Evolutionary conservation across 2,888 invertebrate species (phyloP).

Genomic region (Apeira syringaria): DNA sequence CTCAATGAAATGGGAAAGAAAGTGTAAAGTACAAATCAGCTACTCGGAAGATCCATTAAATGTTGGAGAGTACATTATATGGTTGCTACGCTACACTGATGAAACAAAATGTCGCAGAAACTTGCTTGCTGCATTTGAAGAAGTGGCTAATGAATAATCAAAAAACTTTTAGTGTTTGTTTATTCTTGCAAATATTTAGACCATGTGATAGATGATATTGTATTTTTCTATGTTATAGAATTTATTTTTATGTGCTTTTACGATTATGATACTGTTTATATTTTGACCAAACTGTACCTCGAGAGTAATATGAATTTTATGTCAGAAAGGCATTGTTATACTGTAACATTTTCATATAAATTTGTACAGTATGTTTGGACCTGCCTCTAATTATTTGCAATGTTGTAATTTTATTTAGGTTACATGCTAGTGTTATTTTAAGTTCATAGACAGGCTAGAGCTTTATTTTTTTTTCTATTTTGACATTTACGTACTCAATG

Average conservation of each 20-base stretch:
- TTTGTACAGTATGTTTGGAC: background rate
- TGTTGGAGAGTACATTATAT: slow-evolving; percentile 83
- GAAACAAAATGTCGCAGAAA: slow-evolving; percentile 84
- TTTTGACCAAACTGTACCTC: slow-evolving; percentile 47
- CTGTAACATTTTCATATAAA: slow-evolving; percentile 6
- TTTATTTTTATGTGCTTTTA: slow-evolving; percentile 37
- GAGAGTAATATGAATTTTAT: slow-evolving; percentile 45
- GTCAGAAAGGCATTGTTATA: slow-evolving; percentile 7
- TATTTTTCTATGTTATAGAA: slow-evolving; percentile 41
- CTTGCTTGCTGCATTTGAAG: slow-evolving; percentile 78
- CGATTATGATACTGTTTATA: slow-evolving; percentile 42
- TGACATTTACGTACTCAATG: background rate
- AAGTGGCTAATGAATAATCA: slow-evolving; percentile 55
- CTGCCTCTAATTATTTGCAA: background rate
- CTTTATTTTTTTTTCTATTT: background rate
- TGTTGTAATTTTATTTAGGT: slow-evolving; percentile 2
- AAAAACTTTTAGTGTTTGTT: slow-evolving; percentile 28
- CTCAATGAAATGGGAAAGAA: slow-evolving; percentile 83
- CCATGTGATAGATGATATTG: slow-evolving; percentile 50
- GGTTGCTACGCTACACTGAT: slow-evolving; percentile 84
- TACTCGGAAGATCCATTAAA: slow-evolving; percentile 81
- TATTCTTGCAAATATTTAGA: slow-evolving; percentile 29
- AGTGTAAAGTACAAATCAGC: slow-evolving; percentile 85
- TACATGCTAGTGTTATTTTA: background rate
- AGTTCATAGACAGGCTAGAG: background rate